phyloP scores from a whole-genome alignment of 2,888 invertebrate species.

The Lithophane socia region DNA sequence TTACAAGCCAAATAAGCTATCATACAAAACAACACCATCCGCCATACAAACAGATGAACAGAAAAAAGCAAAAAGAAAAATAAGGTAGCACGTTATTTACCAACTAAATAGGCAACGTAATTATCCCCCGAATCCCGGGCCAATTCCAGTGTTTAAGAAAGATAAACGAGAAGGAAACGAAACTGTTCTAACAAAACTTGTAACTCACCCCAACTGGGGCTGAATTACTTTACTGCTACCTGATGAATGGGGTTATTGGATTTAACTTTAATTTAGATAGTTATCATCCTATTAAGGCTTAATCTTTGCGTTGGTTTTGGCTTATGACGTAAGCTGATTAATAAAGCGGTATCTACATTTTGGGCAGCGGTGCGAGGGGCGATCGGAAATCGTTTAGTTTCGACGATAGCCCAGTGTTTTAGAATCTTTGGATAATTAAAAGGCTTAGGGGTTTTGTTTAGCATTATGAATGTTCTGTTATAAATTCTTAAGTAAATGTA shows the following conservation, averaged over 20 bases:
- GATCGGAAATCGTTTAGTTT: constrained; percentile 47
- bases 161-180: constrained; percentile 88
- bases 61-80: constrained; percentile 74
- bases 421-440: constrained; percentile 25
- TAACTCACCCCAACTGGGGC: constrained; percentile 74
- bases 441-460: constrained; percentile 4
- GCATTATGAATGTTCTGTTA: background rate
- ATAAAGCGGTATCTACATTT: constrained; percentile 46
- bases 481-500: background rate
- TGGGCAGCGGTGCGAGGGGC: constrained; percentile 22
- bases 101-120: constrained; percentile 86
- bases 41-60: constrained; percentile 55
- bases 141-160: constrained; percentile 89
- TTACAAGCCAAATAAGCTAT: constrained; percentile 25
- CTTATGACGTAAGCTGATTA: constrained; percentile 56
- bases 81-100: constrained; percentile 79
- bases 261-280: constrained; percentile 73
- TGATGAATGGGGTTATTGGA: constrained; percentile 73
- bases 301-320: constrained; percentile 60
- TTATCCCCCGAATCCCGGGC: constrained; percentile 86
- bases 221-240: constrained; percentile 77
- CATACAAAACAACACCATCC: constrained; percentile 51
- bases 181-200: constrained; percentile 85
- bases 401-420: constrained; percentile 22
- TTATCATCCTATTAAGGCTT: constrained; percentile 65